phyloP scores from a whole-genome alignment of 2,888 invertebrate species.

The Lydus trimaculatus region DNA sequence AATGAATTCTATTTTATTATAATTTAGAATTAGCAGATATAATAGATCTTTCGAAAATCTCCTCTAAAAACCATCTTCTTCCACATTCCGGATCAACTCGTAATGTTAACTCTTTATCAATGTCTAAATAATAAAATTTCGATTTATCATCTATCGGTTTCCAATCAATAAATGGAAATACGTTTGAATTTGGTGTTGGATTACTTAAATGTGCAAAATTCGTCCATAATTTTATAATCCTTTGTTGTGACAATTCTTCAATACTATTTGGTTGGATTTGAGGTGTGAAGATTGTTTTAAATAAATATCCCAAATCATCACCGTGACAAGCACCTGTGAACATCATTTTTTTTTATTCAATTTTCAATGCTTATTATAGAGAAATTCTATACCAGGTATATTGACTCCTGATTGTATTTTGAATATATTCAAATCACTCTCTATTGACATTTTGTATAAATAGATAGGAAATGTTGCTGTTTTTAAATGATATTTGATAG shows the following conservation, averaged over 20 bases:
- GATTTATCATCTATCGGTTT: not conserved
- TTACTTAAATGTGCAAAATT: conserved; percentile 46
- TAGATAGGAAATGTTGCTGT: conserved; percentile 48
- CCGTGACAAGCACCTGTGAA: conserved; percentile 45
- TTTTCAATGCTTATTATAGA: conserved; percentile 3
- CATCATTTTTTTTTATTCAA: not conserved
- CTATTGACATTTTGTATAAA: conserved; percentile 49
- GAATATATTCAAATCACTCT: conserved; percentile 40
- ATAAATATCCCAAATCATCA: conserved; percentile 46
- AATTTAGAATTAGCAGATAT: not conserved
- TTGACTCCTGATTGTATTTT: conserved; percentile 21
- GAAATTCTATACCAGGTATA: conserved; percentile 13
- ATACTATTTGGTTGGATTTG: conserved; percentile 31
- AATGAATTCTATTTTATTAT: not conserved
- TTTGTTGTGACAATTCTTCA: conserved; percentile 35
- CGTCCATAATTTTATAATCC: conserved; percentile 46
- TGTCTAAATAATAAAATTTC: conserved; percentile 4
- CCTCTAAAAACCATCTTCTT: conserved; percentile 15
- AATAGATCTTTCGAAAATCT: not conserved
- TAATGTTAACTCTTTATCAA: conserved; percentile 15
- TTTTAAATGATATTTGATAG: conserved; percentile 42
- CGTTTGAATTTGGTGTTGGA: conserved; percentile 36
- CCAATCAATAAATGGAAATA: conserved; percentile 26
- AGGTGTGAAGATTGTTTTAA: conserved; percentile 38
- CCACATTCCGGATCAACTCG: not conserved